Percentiles rank a stretch among this genome's conserved stretches.
phyloP scores from a whole-genome alignment of 2,888 invertebrate species.

The Heliconius sara region DNA sequence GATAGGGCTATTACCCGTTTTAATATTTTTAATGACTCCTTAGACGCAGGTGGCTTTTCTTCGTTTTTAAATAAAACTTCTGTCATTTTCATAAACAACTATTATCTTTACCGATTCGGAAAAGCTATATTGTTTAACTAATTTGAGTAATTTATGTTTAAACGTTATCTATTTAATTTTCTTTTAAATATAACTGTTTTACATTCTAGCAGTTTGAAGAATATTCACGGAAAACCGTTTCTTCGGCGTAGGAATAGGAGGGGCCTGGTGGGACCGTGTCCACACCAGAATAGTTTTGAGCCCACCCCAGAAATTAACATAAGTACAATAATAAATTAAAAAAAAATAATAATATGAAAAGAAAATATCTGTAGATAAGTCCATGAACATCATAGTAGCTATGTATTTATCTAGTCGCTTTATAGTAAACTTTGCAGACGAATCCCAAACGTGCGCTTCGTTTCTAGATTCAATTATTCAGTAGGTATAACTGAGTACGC shows the following conservation, averaged over 20 bases:
- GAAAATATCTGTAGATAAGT: too few species aligned
- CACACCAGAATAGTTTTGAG: too few species aligned
- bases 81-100: constrained; percentile 53
- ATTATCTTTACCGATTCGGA: not conserved
- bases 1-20: constrained; percentile 80
- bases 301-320: too few species aligned
- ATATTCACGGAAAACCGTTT: constrained; percentile 30
- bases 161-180: not conserved
- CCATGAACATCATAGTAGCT: not conserved
- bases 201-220: not conserved
- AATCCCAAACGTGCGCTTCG: constrained; percentile 57
- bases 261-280: too few species aligned
- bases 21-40: constrained; percentile 76
- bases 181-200: not conserved
- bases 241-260: not conserved
- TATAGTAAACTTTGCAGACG: constrained; percentile 64
- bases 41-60: constrained; percentile 58
- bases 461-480: constrained; percentile 50
- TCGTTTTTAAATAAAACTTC: constrained; percentile 50
- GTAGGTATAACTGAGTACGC: constrained; percentile 54
- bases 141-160: not conserved
- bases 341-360: not conserved
- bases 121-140: not conserved
- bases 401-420: constrained; percentile 60
- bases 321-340: constrained; percentile 6